Evolutionary conservation across 2,888 invertebrate genomes (phyloP).

Genomic region (Selenia dentaria): DNA sequence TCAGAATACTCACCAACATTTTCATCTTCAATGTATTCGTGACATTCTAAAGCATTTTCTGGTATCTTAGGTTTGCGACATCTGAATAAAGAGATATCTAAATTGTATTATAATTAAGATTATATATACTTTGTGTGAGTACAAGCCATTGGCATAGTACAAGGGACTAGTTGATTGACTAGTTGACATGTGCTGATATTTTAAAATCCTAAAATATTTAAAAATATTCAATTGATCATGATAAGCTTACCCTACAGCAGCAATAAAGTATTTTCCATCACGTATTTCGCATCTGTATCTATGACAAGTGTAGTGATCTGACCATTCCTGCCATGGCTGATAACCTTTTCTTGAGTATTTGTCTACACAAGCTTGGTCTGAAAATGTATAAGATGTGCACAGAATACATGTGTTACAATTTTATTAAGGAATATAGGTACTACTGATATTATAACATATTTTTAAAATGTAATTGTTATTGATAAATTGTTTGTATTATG

Average conservation of each 20-base stretch:
- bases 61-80: slow-evolving; percentile 80
- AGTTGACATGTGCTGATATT: too few species aligned
- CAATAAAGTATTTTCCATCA: slow-evolving; percentile 79
- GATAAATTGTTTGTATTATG: too few species aligned
- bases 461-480: too few species aligned
- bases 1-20: slow-evolving; percentile 69
- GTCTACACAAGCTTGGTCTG: slow-evolving; percentile 79
- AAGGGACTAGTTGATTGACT: too few species aligned
- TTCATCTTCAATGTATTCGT: slow-evolving; percentile 80
- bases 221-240: neutral
- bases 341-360: slow-evolving; percentile 81
- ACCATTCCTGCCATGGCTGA: slow-evolving; percentile 81
- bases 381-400: too few species aligned
- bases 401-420: too few species aligned
- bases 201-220: too few species aligned
- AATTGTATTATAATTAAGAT: too few species aligned
- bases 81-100: slow-evolving; percentile 45
- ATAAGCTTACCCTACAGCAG: slow-evolving; percentile 70
- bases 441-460: too few species aligned
- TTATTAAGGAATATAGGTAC: too few species aligned
- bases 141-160: too few species aligned
- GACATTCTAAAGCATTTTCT: slow-evolving; percentile 78
- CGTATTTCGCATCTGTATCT: slow-evolving; percentile 76
- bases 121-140: too few species aligned
- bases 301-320: slow-evolving; percentile 78